Evolutionary conservation across 2,888 invertebrate species (phyloP).

Genomic region (Axea sp.): DNA sequence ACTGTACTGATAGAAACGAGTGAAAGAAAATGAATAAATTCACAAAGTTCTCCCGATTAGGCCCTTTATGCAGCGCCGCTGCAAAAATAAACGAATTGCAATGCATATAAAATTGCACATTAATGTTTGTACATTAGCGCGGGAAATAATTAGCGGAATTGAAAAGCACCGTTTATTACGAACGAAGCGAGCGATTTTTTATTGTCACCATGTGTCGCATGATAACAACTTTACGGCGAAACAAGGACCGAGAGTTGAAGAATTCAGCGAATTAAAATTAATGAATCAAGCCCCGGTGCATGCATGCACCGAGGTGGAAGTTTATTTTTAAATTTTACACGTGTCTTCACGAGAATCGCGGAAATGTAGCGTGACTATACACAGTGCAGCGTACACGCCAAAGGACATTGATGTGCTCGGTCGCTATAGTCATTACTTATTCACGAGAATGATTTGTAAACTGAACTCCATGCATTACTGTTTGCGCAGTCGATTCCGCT

Average conservation of each 20-base stretch:
- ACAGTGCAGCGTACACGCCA: not conserved
- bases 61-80: too few relatives aligned
- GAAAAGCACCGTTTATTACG: too few relatives aligned
- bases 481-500: constrained; percentile 1
- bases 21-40: too few relatives aligned
- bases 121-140: too few relatives aligned
- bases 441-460: constrained; percentile 27
- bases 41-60: too few relatives aligned
- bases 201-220: too few relatives aligned
- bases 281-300: not conserved
- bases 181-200: too few relatives aligned
- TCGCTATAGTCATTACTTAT: constrained; percentile 40
- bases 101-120: too few relatives aligned
- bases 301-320: not conserved
- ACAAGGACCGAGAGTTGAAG: not conserved
- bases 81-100: too few relatives aligned
- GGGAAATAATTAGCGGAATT: too few relatives aligned
- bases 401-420: constrained; percentile 38
- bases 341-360: constrained; percentile 43
- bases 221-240: not conserved
- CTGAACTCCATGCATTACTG: constrained; percentile 24
- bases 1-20: too few relatives aligned
- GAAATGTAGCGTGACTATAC: constrained; percentile 34
- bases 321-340: constrained; percentile 42
- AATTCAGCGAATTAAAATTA: not conserved